A percentile compares a stretch with the other conserved stretches of the same genome.
These are phyloP conservation scores for Dromius quadrimaculatus DNA, from an alignment of 2,888 invertebrate genomes.

Conservation along the genomic window DNA sequence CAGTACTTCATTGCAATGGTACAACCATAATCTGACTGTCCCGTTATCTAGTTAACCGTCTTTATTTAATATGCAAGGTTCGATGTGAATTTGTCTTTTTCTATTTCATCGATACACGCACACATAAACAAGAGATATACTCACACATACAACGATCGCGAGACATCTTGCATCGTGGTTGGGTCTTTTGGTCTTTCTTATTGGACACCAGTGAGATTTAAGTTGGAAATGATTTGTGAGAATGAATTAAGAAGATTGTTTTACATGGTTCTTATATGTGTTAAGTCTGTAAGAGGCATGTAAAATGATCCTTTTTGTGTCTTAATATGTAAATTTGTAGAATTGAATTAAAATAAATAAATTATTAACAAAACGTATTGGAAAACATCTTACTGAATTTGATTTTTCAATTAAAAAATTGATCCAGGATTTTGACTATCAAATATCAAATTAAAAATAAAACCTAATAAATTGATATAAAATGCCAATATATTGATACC, in stretches of 20 bases:
- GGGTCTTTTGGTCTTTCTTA: not conserved
- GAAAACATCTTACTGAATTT: too few species aligned
- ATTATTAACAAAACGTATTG: too few species aligned
- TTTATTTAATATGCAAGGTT: conserved; percentile 58
- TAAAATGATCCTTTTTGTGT: too few species aligned
- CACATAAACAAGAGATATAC: conserved; percentile 8
- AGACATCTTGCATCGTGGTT: conserved; percentile 10
- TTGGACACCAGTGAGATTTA: not conserved
- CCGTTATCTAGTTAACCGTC: conserved; percentile 58
- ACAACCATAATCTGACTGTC: conserved; percentile 51
- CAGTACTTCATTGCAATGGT: conserved; percentile 39
- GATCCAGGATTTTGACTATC: too few species aligned
- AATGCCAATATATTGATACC: too few species aligned
- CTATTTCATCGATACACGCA: conserved; percentile 52
- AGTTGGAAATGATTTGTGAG: not conserved
- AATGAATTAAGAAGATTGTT: not conserved
- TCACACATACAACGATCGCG: conserved; percentile 2
- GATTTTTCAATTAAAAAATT: too few species aligned
- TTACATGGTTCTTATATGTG: too few species aligned
- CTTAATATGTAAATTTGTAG: too few species aligned
- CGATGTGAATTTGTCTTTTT: conserved; percentile 57
- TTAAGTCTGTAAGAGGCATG: too few species aligned
- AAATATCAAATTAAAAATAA: too few species aligned
- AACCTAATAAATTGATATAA: too few species aligned
- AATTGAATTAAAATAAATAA: too few species aligned